phyloP scores from a whole-genome alignment of 2,797 vertebrate genomes.

The Anabas testudineus region DNA sequence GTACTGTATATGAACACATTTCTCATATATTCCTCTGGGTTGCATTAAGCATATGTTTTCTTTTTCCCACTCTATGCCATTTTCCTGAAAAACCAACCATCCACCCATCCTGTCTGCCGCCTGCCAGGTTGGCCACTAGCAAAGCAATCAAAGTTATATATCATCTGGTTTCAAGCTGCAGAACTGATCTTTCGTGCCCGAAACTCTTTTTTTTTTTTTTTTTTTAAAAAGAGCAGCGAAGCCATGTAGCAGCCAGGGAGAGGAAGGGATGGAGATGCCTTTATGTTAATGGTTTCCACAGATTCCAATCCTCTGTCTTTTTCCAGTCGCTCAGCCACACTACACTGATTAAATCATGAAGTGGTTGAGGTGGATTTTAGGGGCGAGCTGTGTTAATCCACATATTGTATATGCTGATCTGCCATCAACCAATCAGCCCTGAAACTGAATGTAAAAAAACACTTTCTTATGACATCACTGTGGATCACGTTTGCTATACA shows the following conservation, averaged over 20 bases:
- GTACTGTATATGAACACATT: conserved; percentile 1
- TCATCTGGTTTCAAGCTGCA: conserved; percentile 74
- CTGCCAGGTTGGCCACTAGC: conserved; percentile 40
- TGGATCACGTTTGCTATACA: neutral
- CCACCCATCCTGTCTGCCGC: conserved; percentile 13
- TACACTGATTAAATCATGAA: conserved; percentile 65
- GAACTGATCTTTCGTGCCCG: conserved; percentile 60
- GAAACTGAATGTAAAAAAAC: conserved; percentile 20
- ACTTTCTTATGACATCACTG: conserved; percentile 22
- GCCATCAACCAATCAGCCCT: conserved; percentile 17
- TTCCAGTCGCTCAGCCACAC: conserved; percentile 70
- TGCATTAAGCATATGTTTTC: conserved; percentile 12
- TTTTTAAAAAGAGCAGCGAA: conserved; percentile 47
- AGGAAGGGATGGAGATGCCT: conserved; percentile 62
- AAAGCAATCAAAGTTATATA: conserved; percentile 61
- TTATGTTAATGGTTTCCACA: conserved; percentile 82
- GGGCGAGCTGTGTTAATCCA: conserved; percentile 45
- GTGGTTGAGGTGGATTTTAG: conserved; percentile 58
- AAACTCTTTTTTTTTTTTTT: conserved; percentile 47
- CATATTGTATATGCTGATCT: conserved; percentile 38
- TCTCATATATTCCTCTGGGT: conserved; percentile 8
- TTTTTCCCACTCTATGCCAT: neutral
- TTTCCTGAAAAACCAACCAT: conserved; percentile 21
- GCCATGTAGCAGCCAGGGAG: conserved; percentile 50
- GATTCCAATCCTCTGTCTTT: conserved; percentile 71